Base-by-base conservation (phyloP, 2,797 vertebrate genomes). In the Channa striata region DNA sequence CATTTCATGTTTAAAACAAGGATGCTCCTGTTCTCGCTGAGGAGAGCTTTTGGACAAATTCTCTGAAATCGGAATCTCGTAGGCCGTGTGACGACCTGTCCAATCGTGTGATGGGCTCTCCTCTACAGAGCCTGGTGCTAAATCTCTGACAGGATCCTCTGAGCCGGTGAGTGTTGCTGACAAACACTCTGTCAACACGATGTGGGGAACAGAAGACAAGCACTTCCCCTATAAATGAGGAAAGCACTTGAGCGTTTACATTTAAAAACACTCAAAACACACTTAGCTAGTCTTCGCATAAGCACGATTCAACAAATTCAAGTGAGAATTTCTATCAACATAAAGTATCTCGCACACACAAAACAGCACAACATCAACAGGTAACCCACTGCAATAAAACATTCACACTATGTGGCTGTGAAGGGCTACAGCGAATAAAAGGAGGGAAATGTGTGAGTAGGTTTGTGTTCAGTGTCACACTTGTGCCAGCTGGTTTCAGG, bases 121-220 rank as follows among this genome's bases (percentile, higher is more conserved):
- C 7, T 54, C 20, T 7, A n/a, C 16, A 1, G 64, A 34, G 72
- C 72, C 16, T 65, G 71, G 68, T 52, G 63, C 40, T 72, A 85
- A 77, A 76, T 74, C 88, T 91, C 87, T 61, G 72, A 77, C 52
- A 66, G 88, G 64, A 80, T 86, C 72, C 75, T 93, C 93, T 17
- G 89, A 82, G 3, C 89, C 85, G 51, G 93, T 79, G 0, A 89
- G 77, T 1, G 91, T 89, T 40, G 86, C 88, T 2, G 95, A 91
- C 59, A 82, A 82, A 67, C 94, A 96, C 71, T 93, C 91, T 34
- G 95, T 96, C 92, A 96, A 89, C 83, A 96, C 83, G 83, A 97
- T 96, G 91, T 87, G 91, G 9, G 96, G 96, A 72, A 92, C 75
- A 16, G 86, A 69, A 92, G 86, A 85, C 42, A 78, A 68, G 70